A percentile compares a stretch with the other conserved stretches of the same genome.
Evolutionary conservation across 1,140 invertebrate genomes (phyloP).

Genomic region (Ylistrum balloti): DNA sequence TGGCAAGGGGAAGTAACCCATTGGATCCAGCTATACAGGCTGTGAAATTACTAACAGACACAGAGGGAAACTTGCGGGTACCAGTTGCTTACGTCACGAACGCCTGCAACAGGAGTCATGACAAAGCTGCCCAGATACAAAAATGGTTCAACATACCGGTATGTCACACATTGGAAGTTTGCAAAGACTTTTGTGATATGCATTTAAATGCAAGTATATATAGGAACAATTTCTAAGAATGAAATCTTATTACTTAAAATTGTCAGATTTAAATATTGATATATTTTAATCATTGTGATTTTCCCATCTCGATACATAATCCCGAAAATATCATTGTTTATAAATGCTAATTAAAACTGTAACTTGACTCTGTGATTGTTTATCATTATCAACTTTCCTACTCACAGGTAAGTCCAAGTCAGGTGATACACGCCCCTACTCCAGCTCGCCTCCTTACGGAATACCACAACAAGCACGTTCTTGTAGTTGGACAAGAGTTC

Average conservation of each 20-base stretch:
- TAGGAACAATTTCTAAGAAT: too few species aligned
- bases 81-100: constrained; percentile 89
- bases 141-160: constrained; percentile 87
- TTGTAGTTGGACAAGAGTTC: constrained; percentile 89
- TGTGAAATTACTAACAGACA: constrained; percentile 85
- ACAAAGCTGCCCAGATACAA: constrained; percentile 87
- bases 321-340: too few species aligned
- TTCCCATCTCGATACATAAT: too few species aligned
- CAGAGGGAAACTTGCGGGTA: constrained; percentile 85
- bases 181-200: too few species aligned
- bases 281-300: too few species aligned
- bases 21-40: constrained; percentile 86
- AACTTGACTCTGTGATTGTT: too few species aligned
- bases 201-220: too few species aligned
- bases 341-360: too few species aligned
- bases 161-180: too few species aligned
- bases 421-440: constrained; percentile 81
- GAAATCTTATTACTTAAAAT: too few species aligned
- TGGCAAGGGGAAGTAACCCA: constrained; percentile 87
- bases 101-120: constrained; percentile 86
- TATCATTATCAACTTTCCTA: constrained; percentile 24
- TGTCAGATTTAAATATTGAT: too few species aligned
- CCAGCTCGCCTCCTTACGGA: constrained; percentile 80
- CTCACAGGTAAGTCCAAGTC: constrained; percentile 76
- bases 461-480: constrained; percentile 87